Conservation (phyloP, 2,797 vertebrate species). For the Yasuhikotakia modesta region DNA sequence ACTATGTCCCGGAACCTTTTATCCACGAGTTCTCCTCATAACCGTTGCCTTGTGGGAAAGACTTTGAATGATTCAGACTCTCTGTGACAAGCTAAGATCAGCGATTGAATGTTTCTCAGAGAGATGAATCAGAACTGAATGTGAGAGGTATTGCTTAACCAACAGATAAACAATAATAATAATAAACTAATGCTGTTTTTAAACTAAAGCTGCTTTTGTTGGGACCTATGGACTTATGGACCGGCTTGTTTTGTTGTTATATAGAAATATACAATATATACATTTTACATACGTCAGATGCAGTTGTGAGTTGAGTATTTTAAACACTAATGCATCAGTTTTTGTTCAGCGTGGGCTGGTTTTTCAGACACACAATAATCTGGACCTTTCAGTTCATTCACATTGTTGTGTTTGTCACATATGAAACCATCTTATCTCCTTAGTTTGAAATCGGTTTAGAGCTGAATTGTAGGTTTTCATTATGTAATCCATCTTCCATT, state of each 20-base stretch:
- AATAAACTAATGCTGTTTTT: constrained; percentile 42
- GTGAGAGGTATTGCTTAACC: constrained; percentile 41
- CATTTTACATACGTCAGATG: constrained; percentile 1
- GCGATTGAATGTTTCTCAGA: constrained; percentile 29
- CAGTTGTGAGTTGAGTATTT: constrained; percentile 12
- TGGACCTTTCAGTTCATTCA: background rate
- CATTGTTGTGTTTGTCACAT: background rate
- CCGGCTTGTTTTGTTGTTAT: background rate
- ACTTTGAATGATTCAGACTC: constrained; percentile 33
- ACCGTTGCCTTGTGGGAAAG: constrained; percentile 6
- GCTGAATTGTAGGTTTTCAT: background rate
- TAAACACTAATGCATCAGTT: background rate
- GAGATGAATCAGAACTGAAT: constrained; percentile 17
- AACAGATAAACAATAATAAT: constrained; percentile 40
- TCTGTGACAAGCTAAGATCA: constrained; percentile 14
- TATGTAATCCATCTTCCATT: background rate
- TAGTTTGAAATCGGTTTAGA: constrained; percentile 1
- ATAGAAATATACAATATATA: constrained; percentile 9
- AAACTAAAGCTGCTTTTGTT: constrained; percentile 37
- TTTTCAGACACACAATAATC: too few species aligned
- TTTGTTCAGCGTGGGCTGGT: background rate
- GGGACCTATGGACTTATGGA: constrained; percentile 29
- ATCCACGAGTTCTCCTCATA: constrained; percentile 31
- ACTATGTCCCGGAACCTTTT: constrained; percentile 47
- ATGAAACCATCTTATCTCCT: background rate